Evolutionary conservation across 2,113 vertebrate species (phyloP), one percentile per base, ranked within the genome.

Genomic region (Prunella fulvescens): DNA sequence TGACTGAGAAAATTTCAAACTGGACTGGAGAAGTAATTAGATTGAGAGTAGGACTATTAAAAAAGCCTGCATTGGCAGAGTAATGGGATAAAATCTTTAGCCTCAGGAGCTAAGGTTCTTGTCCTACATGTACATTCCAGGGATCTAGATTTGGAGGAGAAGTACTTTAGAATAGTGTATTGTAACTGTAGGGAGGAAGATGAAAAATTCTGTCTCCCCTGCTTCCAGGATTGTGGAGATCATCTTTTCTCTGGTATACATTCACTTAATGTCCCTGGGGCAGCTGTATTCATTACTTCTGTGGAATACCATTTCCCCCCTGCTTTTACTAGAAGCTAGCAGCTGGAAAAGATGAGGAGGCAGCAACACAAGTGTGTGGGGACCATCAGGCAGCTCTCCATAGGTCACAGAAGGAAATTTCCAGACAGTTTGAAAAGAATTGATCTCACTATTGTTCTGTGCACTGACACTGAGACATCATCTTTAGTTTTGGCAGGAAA

Each of bases 311-410:
- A 0, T 73, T 91, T 80, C 2, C 0, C 33, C 42, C 24, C 31
- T 48, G 35, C 88, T 92, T 95, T 92, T 84, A 88, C 81, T 88
- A 78, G 87, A 90, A 92, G 16, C 44, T 78, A 90, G 71, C 76
- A 95, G 64, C 93, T 94, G 90, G 88, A 93, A 93, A 92, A 71
- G 74, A 88, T 88, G 82, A 90, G 67, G 25, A 92, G 40, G 48
- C 69, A 86, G 72, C 22, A 93, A 37, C 74, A 90, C 1, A 15
- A 51, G 39, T 35, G 76, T 88, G 24, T 56, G 39, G 76, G 44
- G 93, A 95, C 73, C 40, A 60, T 40, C 60, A 81, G 47, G 72
- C 82, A 94, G 82, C 44, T 88, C 79, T 86, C 79, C 31, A 58
- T 16, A 83, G 67, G 78, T 51, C 1, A 1, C 22, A 83, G 56